phyloP scores from a whole-genome alignment of 2,888 invertebrate genomes.

The Apantesis nais region DNA sequence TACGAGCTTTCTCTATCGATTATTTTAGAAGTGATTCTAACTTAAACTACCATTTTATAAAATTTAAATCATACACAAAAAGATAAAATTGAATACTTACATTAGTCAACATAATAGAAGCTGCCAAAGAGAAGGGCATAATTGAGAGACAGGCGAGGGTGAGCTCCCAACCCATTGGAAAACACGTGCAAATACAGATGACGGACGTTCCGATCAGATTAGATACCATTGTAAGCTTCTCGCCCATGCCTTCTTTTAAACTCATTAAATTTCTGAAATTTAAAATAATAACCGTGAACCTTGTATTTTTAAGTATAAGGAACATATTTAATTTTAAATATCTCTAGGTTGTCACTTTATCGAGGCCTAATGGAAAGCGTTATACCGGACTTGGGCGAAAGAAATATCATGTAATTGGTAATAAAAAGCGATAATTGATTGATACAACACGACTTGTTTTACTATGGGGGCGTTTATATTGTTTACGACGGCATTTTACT shows the following conservation, averaged over 20 bases:
- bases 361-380: no score
- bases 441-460: no score
- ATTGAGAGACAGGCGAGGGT: conserved; percentile 91
- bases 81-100: conserved; percentile 67
- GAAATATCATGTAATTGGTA: background rate
- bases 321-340: background rate
- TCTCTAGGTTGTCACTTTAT: no score
- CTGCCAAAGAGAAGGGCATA: conserved; percentile 90
- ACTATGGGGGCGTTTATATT: no score
- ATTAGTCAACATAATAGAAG: conserved; percentile 91
- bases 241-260: conserved; percentile 93
- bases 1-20: no score
- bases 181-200: conserved; percentile 89
- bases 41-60: background rate
- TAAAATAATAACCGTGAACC: background rate
- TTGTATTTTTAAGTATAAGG: background rate
- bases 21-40: no score
- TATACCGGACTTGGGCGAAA: background rate
- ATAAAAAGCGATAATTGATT: no score
- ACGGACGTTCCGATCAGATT: conserved; percentile 90
- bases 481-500: no score
- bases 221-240: conserved; percentile 91
- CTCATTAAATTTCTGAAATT: conserved; percentile 88
- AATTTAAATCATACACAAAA: background rate
- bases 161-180: conserved; percentile 93